Base-by-base conservation (phyloP, 2,888 invertebrate species). In the Erebia aethiops region DNA sequence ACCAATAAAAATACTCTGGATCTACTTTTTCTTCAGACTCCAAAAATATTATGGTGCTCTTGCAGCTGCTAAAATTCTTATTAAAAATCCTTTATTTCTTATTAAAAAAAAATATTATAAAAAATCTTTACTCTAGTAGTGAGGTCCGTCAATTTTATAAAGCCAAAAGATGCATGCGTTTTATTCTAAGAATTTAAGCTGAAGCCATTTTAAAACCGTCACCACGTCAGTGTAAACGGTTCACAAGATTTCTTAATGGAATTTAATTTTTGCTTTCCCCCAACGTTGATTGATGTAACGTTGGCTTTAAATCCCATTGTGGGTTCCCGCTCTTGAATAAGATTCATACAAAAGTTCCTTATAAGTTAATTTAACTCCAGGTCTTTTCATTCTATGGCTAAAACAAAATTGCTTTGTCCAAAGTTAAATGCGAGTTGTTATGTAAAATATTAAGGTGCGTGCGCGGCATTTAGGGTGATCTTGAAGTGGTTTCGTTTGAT, bases 241-340 rank as follows among this genome's bases (percentile, higher is more conserved):
- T 18, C 57, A 35, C 70, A 69, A 71, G 71, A 70, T 73, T 72
- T 71, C 71, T 69, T 75, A 75, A 77, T 76, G 71, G 71, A 76
- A 75, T 75, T 74, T 74, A 74, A 77, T 75, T 76, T 76, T 76
- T 74, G 71, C 75, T 73, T 73, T 72, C 61, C 64, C 21, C 66
- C 69, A 69, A 71, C 72, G 69, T 71, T 77, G 75, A 77, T 77
- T 76, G 76, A 77, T 76, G 74, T 71, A 74, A 74, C 71, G 70
- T 71, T 74, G 67, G 71, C 70, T 73, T 76, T 69, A 75, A 75
- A 77, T 77, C 75, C 73, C 73, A 71, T 75, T 74, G 74, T 74
- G 71, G 75, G 67, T 71, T 75, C 67, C 69, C 69, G 69, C 69
- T 67, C 62, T 62, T 58, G 71, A 75, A 72, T 68, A 74, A 72